These are phyloP conservation scores for Lepetodrilus schrolli DNA, from an alignment of 2,888 invertebrate species.

Conservation along the genomic window DNA sequence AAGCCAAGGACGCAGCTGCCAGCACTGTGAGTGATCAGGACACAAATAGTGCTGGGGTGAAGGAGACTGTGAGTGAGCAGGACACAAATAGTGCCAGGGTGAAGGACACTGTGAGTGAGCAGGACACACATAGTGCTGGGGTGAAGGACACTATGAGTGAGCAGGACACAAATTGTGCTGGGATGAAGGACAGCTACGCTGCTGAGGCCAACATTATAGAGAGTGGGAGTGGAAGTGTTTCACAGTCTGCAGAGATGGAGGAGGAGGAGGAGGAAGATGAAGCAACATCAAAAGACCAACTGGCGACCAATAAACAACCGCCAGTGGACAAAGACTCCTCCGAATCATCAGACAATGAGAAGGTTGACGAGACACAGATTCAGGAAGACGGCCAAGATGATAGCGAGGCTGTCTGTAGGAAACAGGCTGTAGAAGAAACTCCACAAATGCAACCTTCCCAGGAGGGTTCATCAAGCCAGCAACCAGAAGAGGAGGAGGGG, in stretches of 20 bases:
- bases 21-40: neutral
- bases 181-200: neutral
- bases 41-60: neutral
- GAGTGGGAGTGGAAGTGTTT: neutral
- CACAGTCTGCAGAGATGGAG: neutral
- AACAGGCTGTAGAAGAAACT: neutral
- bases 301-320: neutral
- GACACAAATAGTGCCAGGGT: neutral
- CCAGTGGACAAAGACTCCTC: neutral
- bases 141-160: neutral
- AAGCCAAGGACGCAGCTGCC: neutral
- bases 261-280: neutral
- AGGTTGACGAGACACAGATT: neutral
- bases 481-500: neutral
- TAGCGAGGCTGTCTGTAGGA: neutral
- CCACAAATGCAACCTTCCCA: too few species aligned
- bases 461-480: neutral
- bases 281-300: neutral
- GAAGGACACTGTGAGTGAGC: neutral
- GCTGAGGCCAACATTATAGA: neutral
- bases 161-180: too few species aligned
- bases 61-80: neutral
- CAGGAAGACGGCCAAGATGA: neutral
- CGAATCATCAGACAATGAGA: neutral
- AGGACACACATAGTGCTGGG: neutral